phyloP scores from a whole-genome alignment of 2,888 invertebrate genomes.

The Sepiola atlantica region DNA sequence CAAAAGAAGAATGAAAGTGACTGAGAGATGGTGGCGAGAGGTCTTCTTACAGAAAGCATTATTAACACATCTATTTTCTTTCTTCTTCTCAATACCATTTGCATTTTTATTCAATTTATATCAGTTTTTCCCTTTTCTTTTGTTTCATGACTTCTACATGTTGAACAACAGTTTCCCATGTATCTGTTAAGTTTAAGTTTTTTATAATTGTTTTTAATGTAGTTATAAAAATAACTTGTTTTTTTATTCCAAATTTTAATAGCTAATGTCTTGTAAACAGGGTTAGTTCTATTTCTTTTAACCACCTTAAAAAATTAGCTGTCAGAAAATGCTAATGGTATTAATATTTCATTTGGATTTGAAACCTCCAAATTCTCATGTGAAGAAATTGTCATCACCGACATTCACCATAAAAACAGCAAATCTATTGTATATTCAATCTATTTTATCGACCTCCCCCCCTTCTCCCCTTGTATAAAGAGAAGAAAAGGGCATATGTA shows the following conservation, averaged over 20 bases:
- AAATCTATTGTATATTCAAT: not conserved
- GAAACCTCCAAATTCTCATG: not conserved
- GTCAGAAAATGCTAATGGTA: not conserved
- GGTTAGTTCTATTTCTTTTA: not conserved
- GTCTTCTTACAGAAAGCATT: not conserved
- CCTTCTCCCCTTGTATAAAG: not conserved
- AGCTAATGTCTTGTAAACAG: not conserved
- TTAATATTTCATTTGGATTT: not conserved
- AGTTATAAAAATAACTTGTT: not conserved
- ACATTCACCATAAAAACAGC: slow-evolving; percentile 6
- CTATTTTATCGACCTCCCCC: not conserved
- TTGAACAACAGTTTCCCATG: not conserved
- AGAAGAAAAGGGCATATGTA: not conserved
- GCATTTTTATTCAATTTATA: slow-evolving; percentile 2
- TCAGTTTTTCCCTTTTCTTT: not conserved
- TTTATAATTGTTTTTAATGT: not conserved
- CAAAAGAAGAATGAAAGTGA: not conserved
- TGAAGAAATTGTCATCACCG: not conserved
- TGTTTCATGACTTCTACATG: not conserved
- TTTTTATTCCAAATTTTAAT: not conserved
- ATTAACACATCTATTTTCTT: slow-evolving; percentile 14
- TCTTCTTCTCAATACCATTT: slow-evolving; percentile 13
- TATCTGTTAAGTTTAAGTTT: not conserved
- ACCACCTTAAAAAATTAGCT: not conserved
- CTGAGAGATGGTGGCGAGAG: not conserved